Base-by-base conservation (phyloP, 2,888 invertebrate species). In the Hedychridium roseum region DNA sequence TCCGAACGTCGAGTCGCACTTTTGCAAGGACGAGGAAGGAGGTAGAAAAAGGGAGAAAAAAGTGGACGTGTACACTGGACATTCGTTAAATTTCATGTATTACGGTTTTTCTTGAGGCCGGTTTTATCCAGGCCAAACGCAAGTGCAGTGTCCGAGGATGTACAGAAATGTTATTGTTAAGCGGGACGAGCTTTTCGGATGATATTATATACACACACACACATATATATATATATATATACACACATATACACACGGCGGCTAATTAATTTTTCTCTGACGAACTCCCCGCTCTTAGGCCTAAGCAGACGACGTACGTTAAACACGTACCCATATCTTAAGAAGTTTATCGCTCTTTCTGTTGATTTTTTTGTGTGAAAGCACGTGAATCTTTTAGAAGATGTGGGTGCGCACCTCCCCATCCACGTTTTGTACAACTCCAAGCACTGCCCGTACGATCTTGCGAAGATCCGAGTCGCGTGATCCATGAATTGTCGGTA, bases 251-350 rank as follows among this genome's bases (percentile, higher is more conserved):
- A 27, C 16, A 30, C 18, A 34, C 14, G 26, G 23, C 23, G 23
- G 23, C 23, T 23, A 23, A 23, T 23, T 23, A 6, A 9, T 23
- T 21, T 17, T 28, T 4, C 26, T 57, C 64, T 69, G 64, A 68
- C 66, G 66, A 70, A 73, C 74, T 75, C 75, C 75, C 75, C 75
- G 75, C 74, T 67, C 73, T 59, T 75, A 75, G 74, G 73, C 68
- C 57, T 66, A 68, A 65, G 64, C 64, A 62, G 50, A 50, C 38
- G 9, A n/a, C 37, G 32, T n/a, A n/a, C n/a, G n/a, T n/a, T n/a
- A n/a, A n/a, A n/a, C n/a, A n/a, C n/a, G n/a, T n/a, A n/a, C n/a
- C n/a, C n/a, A n/a, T n/a, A n/a, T n/a, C n/a, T n/a, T n/a, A n/a
- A n/a, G n/a, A n/a, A n/a, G n/a, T n/a, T n/a, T 28, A 30, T 31